These are phyloP conservation scores for Parasteatoda tepidariorum DNA, from an alignment of 1,140 invertebrate genomes.

Conservation along the genomic window DNA sequence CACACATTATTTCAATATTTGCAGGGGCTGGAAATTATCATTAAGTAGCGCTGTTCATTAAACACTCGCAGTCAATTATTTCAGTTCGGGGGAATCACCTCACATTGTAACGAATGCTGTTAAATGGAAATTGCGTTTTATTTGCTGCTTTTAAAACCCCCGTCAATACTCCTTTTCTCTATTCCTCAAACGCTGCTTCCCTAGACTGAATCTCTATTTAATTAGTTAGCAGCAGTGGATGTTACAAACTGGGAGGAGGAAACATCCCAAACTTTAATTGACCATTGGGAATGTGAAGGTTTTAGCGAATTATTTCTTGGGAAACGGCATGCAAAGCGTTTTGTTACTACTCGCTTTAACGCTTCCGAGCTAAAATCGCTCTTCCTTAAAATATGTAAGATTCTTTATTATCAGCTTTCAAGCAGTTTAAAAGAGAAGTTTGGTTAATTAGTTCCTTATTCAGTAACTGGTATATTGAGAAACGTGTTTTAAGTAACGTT, in stretches of 20 bases:
- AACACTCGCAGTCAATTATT: not conserved
- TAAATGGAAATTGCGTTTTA: not conserved
- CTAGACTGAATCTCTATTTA: not conserved
- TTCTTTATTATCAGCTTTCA: no score
- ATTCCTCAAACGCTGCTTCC: not conserved
- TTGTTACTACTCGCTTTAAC: not conserved
- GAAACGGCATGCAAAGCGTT: not conserved
- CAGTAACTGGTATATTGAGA: no score
- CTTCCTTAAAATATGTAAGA: no score
- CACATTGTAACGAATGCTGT: not conserved
- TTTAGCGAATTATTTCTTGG: not conserved
- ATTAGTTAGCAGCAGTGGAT: not conserved
- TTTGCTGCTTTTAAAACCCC: not conserved
- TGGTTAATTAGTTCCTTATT: no score
- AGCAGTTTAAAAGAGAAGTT: no score
- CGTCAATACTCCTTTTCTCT: not conserved
- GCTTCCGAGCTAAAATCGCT: no score
- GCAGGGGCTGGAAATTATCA: not conserved
- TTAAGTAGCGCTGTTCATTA: not conserved
- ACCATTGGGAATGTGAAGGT: not conserved
- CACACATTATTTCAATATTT: not conserved
- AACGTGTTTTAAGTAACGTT: no score
- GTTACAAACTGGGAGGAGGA: not conserved
- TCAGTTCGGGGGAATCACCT: not conserved
- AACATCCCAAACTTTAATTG: not conserved